Evolutionary conservation across 53 echinoderm and acorn worm species (phyloP).

Genomic region (Echinometra lucunter): DNA sequence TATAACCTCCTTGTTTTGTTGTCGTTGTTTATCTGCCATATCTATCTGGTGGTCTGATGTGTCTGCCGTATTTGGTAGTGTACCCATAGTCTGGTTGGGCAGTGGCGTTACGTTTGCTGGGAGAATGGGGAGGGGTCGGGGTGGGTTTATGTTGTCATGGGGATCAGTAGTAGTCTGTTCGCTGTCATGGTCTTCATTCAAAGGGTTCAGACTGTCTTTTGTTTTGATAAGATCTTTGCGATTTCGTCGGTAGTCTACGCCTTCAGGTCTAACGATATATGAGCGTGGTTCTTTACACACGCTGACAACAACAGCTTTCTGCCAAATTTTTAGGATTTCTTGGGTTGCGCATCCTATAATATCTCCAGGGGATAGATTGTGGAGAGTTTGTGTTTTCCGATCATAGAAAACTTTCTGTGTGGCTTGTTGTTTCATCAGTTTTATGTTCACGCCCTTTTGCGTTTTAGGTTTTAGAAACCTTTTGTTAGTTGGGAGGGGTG

Average conservation of each 20-base stretch:
- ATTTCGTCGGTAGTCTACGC: neutral
- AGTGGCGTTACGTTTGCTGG: neutral
- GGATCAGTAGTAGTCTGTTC: neutral
- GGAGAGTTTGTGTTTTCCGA: neutral
- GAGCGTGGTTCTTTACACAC: constrained; percentile 21
- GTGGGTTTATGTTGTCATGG: too few species aligned
- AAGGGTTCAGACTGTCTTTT: constrained; percentile 32
- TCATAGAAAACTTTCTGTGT: constrained; percentile 19
- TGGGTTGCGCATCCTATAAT: neutral
- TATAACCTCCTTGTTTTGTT: too few species aligned
- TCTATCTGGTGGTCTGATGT: neutral
- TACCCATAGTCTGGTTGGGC: neutral
- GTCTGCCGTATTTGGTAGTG: neutral
- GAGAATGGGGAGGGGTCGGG: neutral
- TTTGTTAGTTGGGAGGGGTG: constrained; percentile 8
- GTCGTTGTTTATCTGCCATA: neutral
- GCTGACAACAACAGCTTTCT: neutral
- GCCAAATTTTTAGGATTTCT: constrained; percentile 11
- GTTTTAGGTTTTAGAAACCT: neutral
- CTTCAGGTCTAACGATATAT: neutral
- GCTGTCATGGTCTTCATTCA: neutral
- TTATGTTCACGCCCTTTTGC: neutral
- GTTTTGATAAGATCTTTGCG: constrained; percentile 16
- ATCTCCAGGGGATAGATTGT: neutral
- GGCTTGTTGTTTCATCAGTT: neutral